Base-by-base conservation (phyloP, 2,888 invertebrate genomes). In the Odontocolon sp. region DNA sequence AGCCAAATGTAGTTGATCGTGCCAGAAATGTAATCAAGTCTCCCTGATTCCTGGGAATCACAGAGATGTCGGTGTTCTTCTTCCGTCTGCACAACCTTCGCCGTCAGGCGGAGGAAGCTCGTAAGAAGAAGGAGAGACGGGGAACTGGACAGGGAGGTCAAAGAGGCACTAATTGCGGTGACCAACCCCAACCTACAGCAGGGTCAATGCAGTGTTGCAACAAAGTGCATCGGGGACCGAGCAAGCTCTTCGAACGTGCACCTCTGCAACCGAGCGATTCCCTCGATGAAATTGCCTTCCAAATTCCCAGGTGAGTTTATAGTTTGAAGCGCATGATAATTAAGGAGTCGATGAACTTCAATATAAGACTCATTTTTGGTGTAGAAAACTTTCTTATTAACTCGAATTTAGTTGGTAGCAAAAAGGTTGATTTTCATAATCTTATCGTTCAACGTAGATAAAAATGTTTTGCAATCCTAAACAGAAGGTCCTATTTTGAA, bases 1-100 rank as follows among this genome's bases (percentile, higher is more conserved):
- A 23, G 11, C 1, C 11, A n/a, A 47, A 26, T 50, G n/a, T 8
- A 11, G 26, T 9, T 42, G 18, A 61, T 42, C 4, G 26, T 11
- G 54, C 23, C 47, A 36, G 63, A 33, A 63, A 31, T 63, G 42
- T 70, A 76, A 76, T 76, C 45, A 14, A 33, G 47, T 54, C 42
- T 14, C 33, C 16, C 63, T 57, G 28, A 42, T 73, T 50, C 38
- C 40, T 59, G 33, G 68, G 33, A 64, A 74, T 52, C 64, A 70
- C 87, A 92, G 95, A 94, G 92, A 97, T 97, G 97, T 97, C 97
- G 93, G 94, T 97, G 94, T 97, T 97, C 94, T 97, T 97, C 95
- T 97, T 97, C 92, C 97, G 97, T 86, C 94, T 97, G 91, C 97
- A 96, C 94, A 96, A 96, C 92, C 94, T 96, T 90, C 96, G 95